Evolutionary conservation across 2,888 invertebrate species (phyloP).

Genomic region (Cactoblastis cactorum): DNA sequence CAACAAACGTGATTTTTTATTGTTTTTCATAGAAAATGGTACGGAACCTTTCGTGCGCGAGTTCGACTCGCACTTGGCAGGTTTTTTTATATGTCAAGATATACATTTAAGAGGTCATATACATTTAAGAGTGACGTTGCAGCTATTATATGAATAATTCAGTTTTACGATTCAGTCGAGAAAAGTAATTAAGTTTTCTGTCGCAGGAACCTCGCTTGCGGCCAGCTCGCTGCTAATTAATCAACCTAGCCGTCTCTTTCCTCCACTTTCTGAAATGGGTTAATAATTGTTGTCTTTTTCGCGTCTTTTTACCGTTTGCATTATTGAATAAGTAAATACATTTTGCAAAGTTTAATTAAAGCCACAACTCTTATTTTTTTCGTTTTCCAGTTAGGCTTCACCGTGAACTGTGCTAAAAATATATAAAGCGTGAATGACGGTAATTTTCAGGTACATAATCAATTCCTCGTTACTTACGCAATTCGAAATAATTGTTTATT

Average conservation of each 20-base stretch:
- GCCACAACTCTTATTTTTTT: conserved; percentile 12
- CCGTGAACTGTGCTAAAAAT: neutral
- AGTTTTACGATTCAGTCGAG: conserved; percentile 62
- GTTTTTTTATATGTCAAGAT: too few relatives aligned
- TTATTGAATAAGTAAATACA: conserved; percentile 62
- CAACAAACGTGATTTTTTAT: too few relatives aligned
- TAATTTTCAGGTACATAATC: neutral
- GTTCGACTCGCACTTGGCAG: too few relatives aligned
- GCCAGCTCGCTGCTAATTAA: conserved; percentile 63
- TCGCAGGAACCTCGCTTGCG: conserved; percentile 52
- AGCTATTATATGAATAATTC: conserved; percentile 58
- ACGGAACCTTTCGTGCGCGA: too few relatives aligned
- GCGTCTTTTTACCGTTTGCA: conserved; percentile 50
- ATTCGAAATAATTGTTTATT: neutral
- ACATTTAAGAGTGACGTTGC: conserved; percentile 34
- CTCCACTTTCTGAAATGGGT: conserved; percentile 60
- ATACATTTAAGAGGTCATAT: too few relatives aligned
- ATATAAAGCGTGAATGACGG: neutral
- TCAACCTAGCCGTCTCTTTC: conserved; percentile 58
- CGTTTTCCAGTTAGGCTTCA: neutral
- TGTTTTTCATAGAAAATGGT: too few relatives aligned
- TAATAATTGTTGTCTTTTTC: conserved; percentile 62
- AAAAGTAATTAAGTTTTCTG: conserved; percentile 72
- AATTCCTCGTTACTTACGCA: neutral
- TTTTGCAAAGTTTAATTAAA: conserved; percentile 28